phyloP scores from a whole-genome alignment of 2,797 vertebrate species.

The Hafferia zeledoni region DNA sequence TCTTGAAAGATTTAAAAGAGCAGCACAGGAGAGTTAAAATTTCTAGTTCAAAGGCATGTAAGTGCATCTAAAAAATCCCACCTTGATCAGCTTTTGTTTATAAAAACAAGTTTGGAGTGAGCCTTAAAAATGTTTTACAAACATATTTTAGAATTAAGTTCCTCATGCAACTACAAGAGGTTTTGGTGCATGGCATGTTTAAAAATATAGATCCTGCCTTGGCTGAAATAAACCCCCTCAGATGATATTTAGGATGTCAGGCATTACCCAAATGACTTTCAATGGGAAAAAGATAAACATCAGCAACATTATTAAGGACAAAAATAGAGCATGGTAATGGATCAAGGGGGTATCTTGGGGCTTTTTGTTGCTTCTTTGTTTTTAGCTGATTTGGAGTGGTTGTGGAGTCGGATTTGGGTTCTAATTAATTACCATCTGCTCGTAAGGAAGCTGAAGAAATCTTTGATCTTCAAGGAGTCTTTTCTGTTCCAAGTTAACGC shows the following conservation, averaged over 20 bases:
- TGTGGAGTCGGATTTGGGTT: neutral
- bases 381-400: neutral
- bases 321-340: neutral
- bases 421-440: slow-evolving; percentile 19
- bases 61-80: neutral
- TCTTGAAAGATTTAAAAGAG: neutral
- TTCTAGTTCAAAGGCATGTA: neutral
- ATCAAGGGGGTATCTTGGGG: neutral
- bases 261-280: neutral
- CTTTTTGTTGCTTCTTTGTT: neutral
- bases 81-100: neutral
- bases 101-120: neutral
- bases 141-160: neutral
- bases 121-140: neutral
- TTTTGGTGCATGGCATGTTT: neutral
- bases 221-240: neutral
- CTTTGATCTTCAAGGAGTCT: neutral
- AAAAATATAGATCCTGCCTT: neutral
- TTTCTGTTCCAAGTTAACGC: neutral
- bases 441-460: neutral
- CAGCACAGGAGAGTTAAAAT: neutral
- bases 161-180: neutral
- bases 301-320: neutral
- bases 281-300: neutral
- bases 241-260: neutral